Base-by-base conservation (phyloP, 2,797 vertebrate genomes). In the Nasua narica region DNA sequence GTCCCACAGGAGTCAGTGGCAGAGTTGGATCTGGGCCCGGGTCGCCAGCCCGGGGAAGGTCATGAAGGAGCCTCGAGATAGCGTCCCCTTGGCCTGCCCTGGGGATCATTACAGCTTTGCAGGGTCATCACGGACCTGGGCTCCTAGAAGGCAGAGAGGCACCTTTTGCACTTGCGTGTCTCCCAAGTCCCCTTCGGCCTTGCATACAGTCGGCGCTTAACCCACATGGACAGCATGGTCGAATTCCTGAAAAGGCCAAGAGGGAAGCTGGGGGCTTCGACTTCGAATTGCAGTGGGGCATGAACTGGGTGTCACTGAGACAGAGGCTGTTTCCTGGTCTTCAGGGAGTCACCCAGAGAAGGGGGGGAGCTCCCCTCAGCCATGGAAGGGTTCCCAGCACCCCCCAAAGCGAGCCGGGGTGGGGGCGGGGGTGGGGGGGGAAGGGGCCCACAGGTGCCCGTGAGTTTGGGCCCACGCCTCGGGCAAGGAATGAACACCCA, bases 61-160 rank as follows among this genome's bases (percentile, higher is more conserved):
- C 0, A 2, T 0, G 2, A 32, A 8, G 52, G 4, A 9, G n/a
- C 7, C 77, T 76, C 2, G 9, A 13, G 29, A 32, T 18, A 18
- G 2, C 3, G 0, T 29, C 88, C 19, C 32, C 10, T 67, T 4
- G 1, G 35, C 48, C 54, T 52, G 62, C 54, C 82, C 10, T 54
- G 19, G 76, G 70, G 23, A 23, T 77, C 58, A 21, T 43, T 43
- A 0, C 0, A 16, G n/a, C n/a, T 21, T 7, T 23, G 32, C 16
- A 54, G 48, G 12, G 4, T 94, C 69, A 6, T 62, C 32, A 0
- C 0, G 1, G 56, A 43, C n/a, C 2, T 0, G 10, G 35, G 27
- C 13, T 67, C 27, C 37, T 74, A 6, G 29, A 32, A 56, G 85
- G 21, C 32, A 16, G 1, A 5, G 8, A 10, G 5, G 35, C 25